Conservation (phyloP, 2,888 invertebrate species). For the Melanchra persicariae region DNA sequence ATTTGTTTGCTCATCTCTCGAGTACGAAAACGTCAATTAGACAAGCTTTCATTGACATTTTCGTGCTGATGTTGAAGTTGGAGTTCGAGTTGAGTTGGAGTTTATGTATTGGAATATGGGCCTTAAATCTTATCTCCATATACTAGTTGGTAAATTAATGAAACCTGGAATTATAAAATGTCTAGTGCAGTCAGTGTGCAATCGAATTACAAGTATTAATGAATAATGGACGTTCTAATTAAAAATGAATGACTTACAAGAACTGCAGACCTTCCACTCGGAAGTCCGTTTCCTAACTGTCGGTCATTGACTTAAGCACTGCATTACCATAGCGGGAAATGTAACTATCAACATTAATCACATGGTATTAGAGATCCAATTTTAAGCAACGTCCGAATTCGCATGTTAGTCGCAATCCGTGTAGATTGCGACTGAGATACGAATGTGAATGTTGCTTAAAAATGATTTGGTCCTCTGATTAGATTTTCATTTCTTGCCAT, state of each 20-base stretch:
- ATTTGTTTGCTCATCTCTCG: no score
- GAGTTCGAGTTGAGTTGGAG: no score
- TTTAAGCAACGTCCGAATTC: no score
- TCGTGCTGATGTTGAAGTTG: no score
- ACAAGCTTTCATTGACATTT: no score
- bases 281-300: slow-evolving; percentile 52
- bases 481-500: not conserved
- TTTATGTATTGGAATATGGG: no score
- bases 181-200: not conserved
- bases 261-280: slow-evolving; percentile 34
- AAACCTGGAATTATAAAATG: not conserved
- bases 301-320: slow-evolving; percentile 16
- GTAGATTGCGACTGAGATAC: no score
- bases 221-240: slow-evolving; percentile 22
- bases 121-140: not conserved
- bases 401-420: no score
- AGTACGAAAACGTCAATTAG: no score
- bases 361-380: slow-evolving; percentile 7
- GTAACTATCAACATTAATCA: slow-evolving; percentile 10
- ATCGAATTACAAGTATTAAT: slow-evolving; percentile 6
- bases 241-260: slow-evolving; percentile 29
- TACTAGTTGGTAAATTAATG: not conserved
- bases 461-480: no score
- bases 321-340: slow-evolving; percentile 38
- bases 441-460: no score